Evolutionary conservation across 2,797 vertebrate species (phyloP).

Genomic region (Channallabes apus): DNA sequence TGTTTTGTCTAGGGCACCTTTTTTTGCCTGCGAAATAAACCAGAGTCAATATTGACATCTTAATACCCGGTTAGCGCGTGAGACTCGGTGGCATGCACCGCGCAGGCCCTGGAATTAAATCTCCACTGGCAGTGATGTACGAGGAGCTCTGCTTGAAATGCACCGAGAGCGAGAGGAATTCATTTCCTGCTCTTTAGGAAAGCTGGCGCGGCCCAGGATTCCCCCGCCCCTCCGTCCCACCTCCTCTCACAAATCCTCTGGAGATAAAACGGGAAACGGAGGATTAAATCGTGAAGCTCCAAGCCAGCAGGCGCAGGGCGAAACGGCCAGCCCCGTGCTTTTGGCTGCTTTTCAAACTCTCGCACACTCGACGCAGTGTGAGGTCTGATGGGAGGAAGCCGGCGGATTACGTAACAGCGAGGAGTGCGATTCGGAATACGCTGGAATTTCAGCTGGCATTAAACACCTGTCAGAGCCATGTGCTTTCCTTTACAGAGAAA

Average conservation of each 20-base stretch:
- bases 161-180: conserved; percentile 21
- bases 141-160: conserved; percentile 42
- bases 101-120: conserved; percentile 12
- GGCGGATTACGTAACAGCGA: background rate
- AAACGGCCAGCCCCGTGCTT: background rate
- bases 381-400: background rate
- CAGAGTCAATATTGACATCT: conserved; percentile 43
- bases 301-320: background rate
- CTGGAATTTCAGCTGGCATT: conserved; percentile 1
- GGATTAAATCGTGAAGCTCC: conserved; percentile 17
- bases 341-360: background rate
- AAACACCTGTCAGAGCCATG: background rate
- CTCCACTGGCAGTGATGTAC: conserved; percentile 7
- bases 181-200: conserved; percentile 30
- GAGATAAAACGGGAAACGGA: conserved; percentile 20
- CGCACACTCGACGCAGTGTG: background rate
- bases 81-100: conserved; percentile 8
- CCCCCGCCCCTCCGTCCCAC: background rate
- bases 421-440: background rate
- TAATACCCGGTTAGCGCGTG: conserved; percentile 27
- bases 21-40: background rate
- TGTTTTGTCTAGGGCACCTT: conserved; percentile 22
- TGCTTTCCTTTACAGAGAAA: background rate
- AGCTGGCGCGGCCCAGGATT: background rate
- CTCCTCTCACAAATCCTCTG: background rate